A percentile compares a stretch with the other conserved stretches of the same genome.
phyloP scores from a whole-genome alignment of 2,113 vertebrate genomes.

The Fregetta grallaria region DNA sequence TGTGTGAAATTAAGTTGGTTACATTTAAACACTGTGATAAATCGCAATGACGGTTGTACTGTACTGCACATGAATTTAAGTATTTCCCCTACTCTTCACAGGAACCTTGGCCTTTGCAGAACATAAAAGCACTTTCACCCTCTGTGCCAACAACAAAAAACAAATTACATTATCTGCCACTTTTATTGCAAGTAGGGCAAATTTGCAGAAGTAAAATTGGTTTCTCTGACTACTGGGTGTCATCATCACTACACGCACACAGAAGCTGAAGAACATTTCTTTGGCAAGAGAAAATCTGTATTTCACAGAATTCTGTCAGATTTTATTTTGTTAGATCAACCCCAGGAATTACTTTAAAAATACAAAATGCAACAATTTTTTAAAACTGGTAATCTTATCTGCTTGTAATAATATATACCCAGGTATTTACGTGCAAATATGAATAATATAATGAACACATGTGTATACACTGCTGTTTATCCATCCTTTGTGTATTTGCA shows the following conservation, averaged over 20 bases:
- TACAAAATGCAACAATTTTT: not conserved
- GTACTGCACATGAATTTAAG: constrained; percentile 13
- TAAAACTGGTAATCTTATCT: not conserved
- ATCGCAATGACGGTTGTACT: not conserved
- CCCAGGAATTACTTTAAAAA: not conserved
- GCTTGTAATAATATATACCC: not conserved
- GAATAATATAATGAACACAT: not conserved
- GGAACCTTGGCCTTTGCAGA: not conserved
- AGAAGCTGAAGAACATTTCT: constrained; percentile 19
- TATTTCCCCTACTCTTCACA: constrained; percentile 5
- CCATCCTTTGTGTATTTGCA: not conserved
- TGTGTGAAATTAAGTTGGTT: constrained; percentile 64
- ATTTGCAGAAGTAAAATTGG: constrained; percentile 17
- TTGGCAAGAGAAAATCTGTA: constrained; percentile 8
- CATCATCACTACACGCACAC: not conserved
- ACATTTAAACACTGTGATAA: constrained; percentile 56
- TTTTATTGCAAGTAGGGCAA: not conserved
- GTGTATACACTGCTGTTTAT: not conserved
- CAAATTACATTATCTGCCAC: constrained; percentile 48
- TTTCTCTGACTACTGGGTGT: constrained; percentile 25
- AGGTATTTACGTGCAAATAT: not conserved
- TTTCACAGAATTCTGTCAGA: not conserved
- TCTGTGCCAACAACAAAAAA: constrained; percentile 8
- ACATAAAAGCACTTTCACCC: not conserved
- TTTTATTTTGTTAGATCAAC: not conserved